These are phyloP conservation scores for Rissa tridactyla DNA, from an alignment of 2,113 vertebrate genomes.

Conservation along the genomic window DNA sequence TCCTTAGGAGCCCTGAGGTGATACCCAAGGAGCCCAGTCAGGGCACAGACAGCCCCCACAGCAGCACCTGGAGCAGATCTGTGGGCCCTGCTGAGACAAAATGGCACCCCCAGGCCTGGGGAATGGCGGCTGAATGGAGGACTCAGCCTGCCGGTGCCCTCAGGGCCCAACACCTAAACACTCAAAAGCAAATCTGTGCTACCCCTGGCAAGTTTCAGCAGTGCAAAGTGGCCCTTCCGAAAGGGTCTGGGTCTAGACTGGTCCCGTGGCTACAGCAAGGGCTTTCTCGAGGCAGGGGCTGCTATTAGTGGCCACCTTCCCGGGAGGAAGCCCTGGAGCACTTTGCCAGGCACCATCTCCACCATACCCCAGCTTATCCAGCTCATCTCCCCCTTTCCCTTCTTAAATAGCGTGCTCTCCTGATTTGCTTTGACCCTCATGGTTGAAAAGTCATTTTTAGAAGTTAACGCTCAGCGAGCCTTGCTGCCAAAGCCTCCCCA, in stretches of 20 bases:
- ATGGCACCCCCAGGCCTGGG: background rate
- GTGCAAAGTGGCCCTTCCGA: background rate
- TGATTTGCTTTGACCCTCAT: background rate
- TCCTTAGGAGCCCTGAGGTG: background rate
- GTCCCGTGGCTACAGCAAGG: background rate
- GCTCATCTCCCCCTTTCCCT: background rate
- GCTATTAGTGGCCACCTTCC: background rate
- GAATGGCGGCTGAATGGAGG: fast-evolving
- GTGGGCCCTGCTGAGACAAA: background rate
- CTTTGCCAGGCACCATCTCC: fast-evolving
- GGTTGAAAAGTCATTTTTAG: background rate
- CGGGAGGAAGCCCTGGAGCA: background rate
- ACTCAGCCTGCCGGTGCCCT: background rate
- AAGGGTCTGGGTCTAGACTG: too few species aligned
- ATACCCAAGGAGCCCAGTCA: too few species aligned
- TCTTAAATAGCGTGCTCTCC: background rate
- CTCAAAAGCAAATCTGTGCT: fast-evolving
- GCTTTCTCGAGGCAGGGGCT: background rate
- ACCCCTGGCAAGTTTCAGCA: too few species aligned
- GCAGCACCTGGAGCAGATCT: fast-evolving
- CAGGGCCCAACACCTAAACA: background rate
- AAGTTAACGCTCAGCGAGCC: background rate
- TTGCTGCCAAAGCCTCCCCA: background rate
- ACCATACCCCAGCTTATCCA: background rate
- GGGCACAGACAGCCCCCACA: background rate